Evolutionary conservation across 2,113 vertebrate species (phyloP).

Genomic region (Zosterops lateralis): DNA sequence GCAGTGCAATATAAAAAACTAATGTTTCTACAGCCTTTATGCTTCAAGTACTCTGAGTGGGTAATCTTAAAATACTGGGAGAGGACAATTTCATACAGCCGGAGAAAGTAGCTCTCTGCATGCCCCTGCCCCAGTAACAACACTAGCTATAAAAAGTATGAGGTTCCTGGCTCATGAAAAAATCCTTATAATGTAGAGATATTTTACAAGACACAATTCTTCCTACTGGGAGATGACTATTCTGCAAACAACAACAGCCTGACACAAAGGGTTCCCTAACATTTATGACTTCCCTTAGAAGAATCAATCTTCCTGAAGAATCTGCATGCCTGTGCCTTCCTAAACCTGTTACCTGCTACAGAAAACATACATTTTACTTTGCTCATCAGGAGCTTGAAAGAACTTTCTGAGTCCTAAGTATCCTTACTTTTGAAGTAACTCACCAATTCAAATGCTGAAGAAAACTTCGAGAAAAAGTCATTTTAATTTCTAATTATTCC

Average conservation of each 20-base stretch:
- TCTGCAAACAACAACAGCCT: neutral
- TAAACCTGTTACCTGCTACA: neutral
- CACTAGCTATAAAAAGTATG: neutral
- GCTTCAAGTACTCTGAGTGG: neutral
- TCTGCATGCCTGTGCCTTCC: neutral
- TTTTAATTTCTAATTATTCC: neutral
- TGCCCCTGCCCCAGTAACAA: neutral
- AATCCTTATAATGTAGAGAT: neutral
- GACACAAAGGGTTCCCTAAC: neutral
- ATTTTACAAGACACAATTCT: neutral
- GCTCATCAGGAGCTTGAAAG: neutral
- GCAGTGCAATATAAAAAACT: neutral
- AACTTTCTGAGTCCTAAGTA: neutral
- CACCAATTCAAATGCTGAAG: neutral
- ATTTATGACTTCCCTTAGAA: neutral
- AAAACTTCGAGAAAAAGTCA: neutral
- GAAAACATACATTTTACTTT: neutral
- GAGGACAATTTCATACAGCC: neutral
- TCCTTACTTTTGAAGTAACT: neutral
- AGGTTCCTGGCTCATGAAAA: neutral
- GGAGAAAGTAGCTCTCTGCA: neutral
- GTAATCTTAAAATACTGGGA: neutral
- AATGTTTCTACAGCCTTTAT: neutral
- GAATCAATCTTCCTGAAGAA: neutral
- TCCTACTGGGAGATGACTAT: neutral